Conservation (phyloP, 30 jellyfish, hydroid and myxozoan species). For the Hydractinia echinata region DNA sequence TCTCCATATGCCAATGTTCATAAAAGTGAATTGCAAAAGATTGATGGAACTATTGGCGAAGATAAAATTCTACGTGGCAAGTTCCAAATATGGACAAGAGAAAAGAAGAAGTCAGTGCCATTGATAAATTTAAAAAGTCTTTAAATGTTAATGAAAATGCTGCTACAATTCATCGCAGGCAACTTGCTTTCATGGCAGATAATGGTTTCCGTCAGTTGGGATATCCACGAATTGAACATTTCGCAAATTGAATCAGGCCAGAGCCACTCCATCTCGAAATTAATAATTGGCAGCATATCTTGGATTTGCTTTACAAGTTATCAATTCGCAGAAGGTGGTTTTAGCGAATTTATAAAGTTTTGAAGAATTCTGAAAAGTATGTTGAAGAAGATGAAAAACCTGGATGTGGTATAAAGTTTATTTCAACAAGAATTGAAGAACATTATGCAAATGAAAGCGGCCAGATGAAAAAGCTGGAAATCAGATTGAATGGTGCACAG, state of each 20-base stretch:
- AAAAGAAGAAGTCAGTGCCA: not conserved
- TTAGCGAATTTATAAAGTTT: not conserved
- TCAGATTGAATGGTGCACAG: not conserved
- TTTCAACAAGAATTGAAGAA: conserved; percentile 6
- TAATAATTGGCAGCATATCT: conserved; percentile 15
- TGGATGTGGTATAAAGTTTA: conserved; percentile 18
- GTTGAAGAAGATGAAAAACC: not conserved
- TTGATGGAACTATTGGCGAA: not conserved
- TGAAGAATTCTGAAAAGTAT: not conserved
- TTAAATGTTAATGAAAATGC: not conserved
- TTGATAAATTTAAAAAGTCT: not conserved
- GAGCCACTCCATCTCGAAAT: conserved; percentile 26
- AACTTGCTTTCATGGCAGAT: not conserved
- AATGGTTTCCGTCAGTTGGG: conserved; percentile 13
- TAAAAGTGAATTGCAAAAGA: not conserved
- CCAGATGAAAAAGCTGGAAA: not conserved
- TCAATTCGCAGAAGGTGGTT: not conserved
- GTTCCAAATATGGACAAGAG: conserved; percentile 14
- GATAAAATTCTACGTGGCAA: conserved; percentile 8
- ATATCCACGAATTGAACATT: not conserved
- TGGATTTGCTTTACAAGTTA: not conserved
- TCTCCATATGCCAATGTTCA: conserved; percentile 19
- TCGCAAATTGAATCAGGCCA: conserved; percentile 2
- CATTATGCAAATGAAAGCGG: not conserved
- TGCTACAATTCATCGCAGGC: not conserved